Evolutionary conservation across 2,113 vertebrate genomes (phyloP).

Genomic region (Etheostoma cragini): DNA sequence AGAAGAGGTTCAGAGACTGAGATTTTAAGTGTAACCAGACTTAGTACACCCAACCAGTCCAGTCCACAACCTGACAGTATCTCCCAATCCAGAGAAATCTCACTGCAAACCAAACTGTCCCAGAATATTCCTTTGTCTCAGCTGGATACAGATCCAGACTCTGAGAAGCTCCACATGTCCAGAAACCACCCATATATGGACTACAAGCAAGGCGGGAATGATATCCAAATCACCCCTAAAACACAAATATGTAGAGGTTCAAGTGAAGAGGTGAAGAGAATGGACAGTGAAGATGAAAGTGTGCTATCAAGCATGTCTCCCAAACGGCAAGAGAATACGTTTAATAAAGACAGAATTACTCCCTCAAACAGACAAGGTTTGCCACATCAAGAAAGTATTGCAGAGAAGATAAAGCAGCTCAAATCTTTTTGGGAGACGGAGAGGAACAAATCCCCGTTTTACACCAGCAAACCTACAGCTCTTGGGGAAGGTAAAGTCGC

Average conservation of each 20-base stretch:
- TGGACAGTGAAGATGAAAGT: conserved; percentile 37
- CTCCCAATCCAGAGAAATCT: conserved; percentile 28
- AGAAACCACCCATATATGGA: conserved; percentile 11
- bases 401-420: conserved; percentile 87
- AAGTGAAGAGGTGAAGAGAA: conserved; percentile 28
- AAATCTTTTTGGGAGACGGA: conserved; percentile 93
- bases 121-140: conserved; percentile 5
- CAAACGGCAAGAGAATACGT: conserved; percentile 37
- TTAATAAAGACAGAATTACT: conserved; percentile 42
- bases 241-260: conserved; percentile 25
- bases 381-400: conserved; percentile 62
- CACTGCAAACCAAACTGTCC: conserved; percentile 22
- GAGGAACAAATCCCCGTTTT: conserved; percentile 60
- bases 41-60: conserved; percentile 24
- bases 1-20: conserved; percentile 48
- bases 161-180: conserved; percentile 28
- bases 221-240: conserved; percentile 30
- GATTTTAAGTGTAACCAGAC: conserved; percentile 20
- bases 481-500: conserved; percentile 40
- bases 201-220: conserved; percentile 14
- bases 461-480: conserved; percentile 55
- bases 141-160: conserved; percentile 20
- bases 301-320: conserved; percentile 24
- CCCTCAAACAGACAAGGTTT: conserved; percentile 38
- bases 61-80: conserved; percentile 19